Base-by-base conservation (phyloP, 2,113 vertebrate species). In the Callipepla californica region DNA sequence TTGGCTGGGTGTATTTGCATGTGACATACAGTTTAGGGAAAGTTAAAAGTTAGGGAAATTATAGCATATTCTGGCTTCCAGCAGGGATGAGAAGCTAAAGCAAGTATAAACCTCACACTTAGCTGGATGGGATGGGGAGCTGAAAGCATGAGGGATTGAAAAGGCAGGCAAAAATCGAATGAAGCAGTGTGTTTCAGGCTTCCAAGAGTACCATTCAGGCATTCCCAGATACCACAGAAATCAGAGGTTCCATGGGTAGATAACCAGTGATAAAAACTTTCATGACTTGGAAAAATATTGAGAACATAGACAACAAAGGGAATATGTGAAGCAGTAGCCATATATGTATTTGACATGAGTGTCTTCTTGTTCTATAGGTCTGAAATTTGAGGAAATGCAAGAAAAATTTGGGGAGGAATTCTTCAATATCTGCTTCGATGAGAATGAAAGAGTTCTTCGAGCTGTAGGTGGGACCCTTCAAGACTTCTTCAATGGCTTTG, bases 401-500 rank as follows among this genome's bases (percentile, higher is more conserved):
- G 99, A 99, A 95, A 98, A 98, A 89, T 99, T 99, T 83, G 99
- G 99, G 4, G 99, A 99, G 85, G 99, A 99, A 87, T 99, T 99
- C 97, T 99, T 99, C 93, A 98, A 98, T 87, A 97, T 98, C 91
- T 99, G 99, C 97, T 99, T 99, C 91, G 98, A 99, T 72, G 99
- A 99, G 96, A 99, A 99, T 9, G 99, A 99, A 75, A 97, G 99
- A 86, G 99, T 99, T 67, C 99, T 99, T 75, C 98, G 99, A 67
- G 99, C 99, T 38, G 98, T 99, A 10, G 99, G 99, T 17, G 98
- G 99, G 57, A 99, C 98, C 25, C 97, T 99, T 95, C 99, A 99
- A 97, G 99, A 99, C 97, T 99, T 99, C 96, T 99, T 99, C 96
- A 99, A 99, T 80, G 99, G 99, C 94, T 99, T 99, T 50, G 99